Evolutionary conservation across 1,140 invertebrate genomes (phyloP).

Genomic region (Bombus sylvicola): DNA sequence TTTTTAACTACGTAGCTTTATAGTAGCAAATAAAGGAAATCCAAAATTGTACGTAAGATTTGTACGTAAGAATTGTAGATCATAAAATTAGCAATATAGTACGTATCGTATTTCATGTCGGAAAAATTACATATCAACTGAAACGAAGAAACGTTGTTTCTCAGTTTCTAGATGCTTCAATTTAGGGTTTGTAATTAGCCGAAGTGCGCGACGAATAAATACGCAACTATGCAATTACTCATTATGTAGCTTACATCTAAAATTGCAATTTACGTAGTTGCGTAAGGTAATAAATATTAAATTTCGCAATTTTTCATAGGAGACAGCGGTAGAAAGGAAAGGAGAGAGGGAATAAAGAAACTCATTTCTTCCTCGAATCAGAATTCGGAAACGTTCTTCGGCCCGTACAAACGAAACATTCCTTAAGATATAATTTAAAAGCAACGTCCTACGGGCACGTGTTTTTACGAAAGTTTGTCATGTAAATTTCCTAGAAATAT

Average conservation of each 20-base stretch:
- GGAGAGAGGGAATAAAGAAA: background rate
- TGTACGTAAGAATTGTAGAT: too few relatives aligned
- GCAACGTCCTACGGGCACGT: background rate
- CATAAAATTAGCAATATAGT: background rate
- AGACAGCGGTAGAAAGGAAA: background rate
- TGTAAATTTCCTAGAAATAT: background rate
- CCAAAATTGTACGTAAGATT: background rate
- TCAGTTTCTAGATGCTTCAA: background rate
- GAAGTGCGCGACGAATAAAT: background rate
- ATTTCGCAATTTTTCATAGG: background rate
- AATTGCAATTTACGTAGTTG: background rate
- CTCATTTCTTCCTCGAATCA: background rate
- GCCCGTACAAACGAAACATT: background rate
- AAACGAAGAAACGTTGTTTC: background rate
- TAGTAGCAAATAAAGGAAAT: too few relatives aligned
- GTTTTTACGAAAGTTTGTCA: background rate
- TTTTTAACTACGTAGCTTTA: background rate
- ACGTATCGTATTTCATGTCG: background rate
- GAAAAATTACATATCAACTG: background rate
- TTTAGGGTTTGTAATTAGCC: background rate
- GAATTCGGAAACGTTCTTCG: background rate
- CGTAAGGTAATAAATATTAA: background rate
- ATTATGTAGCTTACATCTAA: background rate
- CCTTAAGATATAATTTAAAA: slow-evolving; percentile 11
- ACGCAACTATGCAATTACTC: background rate